Conservation (phyloP, 2,888 invertebrate species). For the Aspidiotus destructor region DNA sequence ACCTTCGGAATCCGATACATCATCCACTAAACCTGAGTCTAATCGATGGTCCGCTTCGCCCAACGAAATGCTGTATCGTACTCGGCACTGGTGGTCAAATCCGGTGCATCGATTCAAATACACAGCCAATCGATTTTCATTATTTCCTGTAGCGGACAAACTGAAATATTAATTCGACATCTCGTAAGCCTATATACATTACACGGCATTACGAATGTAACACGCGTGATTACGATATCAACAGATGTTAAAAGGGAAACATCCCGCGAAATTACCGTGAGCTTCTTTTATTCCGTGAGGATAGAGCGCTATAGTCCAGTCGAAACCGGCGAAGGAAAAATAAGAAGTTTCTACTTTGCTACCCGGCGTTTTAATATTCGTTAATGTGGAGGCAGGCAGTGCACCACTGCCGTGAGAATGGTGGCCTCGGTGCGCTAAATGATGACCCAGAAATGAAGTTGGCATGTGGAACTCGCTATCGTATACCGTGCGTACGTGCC, state of each 20-base stretch:
- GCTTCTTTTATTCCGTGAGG: slow-evolving; percentile 52
- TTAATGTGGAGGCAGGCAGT: slow-evolving; percentile 30
- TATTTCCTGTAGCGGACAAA: slow-evolving; percentile 37
- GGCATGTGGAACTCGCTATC: slow-evolving; percentile 59
- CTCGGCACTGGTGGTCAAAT: slow-evolving; percentile 67
- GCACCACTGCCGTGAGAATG: slow-evolving; percentile 35
- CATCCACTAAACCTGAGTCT: slow-evolving; percentile 61
- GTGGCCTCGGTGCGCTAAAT: slow-evolving; percentile 37
- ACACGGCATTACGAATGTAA: too few relatives aligned
- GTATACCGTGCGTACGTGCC: slow-evolving; percentile 63
- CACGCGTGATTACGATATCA: too few relatives aligned
- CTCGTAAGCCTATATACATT: too few relatives aligned
- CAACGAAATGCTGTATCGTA: slow-evolving; percentile 58
- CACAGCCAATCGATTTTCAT: slow-evolving; percentile 47
- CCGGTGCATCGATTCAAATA: slow-evolving; percentile 65
- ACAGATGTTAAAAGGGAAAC: too few relatives aligned
- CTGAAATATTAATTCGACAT: too few relatives aligned
- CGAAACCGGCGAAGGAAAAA: slow-evolving; percentile 70
- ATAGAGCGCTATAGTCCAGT: slow-evolving; percentile 64
- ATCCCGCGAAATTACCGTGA: slow-evolving; percentile 34
- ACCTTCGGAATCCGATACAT: slow-evolving; percentile 60
- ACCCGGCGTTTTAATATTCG: slow-evolving; percentile 24
- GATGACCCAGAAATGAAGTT: slow-evolving; percentile 41
- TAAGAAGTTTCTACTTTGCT: slow-evolving; percentile 53
- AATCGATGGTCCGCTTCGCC: slow-evolving; percentile 55